phyloP scores from a whole-genome alignment of 2,888 invertebrate species.

The Drosophila mettleri region DNA sequence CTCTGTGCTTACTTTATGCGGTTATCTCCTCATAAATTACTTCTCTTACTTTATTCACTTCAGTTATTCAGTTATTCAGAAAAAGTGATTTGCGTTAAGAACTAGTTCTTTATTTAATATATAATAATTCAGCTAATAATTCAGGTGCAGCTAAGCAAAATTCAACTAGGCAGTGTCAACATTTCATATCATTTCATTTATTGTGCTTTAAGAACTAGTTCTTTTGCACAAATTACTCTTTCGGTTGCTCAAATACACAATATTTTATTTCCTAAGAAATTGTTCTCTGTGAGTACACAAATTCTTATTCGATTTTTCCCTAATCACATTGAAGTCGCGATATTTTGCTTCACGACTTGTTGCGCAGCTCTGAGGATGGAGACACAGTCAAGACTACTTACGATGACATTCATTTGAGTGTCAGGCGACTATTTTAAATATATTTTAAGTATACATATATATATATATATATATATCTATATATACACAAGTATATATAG shows the following conservation, averaged over 20 bases:
- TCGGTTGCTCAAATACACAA: not conserved
- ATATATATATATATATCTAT: slow-evolving; percentile 17
- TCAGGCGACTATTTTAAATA: slow-evolving; percentile 60
- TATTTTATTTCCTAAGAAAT: too few species aligned
- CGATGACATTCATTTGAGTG: slow-evolving; percentile 68
- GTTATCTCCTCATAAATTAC: not conserved
- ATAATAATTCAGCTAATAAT: too few species aligned
- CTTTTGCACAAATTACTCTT: not conserved
- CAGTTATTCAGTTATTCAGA: not conserved
- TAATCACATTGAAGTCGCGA: not conserved
- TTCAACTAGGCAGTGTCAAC: too few species aligned
- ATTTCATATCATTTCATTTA: too few species aligned
- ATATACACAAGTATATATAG: slow-evolving; percentile 5
- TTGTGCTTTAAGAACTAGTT: not conserved
- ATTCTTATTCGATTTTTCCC: not conserved
- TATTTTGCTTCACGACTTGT: slow-evolving; percentile 5
- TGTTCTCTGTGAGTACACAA: too few species aligned
- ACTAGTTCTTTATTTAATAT: too few species aligned
- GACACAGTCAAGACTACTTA: slow-evolving; percentile 43
- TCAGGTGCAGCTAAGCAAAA: too few species aligned
- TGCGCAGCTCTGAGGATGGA: slow-evolving; percentile 33
- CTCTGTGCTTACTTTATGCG: too few species aligned
- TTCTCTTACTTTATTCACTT: not conserved
- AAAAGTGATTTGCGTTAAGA: too few species aligned
- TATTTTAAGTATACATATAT: slow-evolving; percentile 63